Conservation (phyloP, 1,140 invertebrate genomes). For the Hyles euphorbiae region DNA sequence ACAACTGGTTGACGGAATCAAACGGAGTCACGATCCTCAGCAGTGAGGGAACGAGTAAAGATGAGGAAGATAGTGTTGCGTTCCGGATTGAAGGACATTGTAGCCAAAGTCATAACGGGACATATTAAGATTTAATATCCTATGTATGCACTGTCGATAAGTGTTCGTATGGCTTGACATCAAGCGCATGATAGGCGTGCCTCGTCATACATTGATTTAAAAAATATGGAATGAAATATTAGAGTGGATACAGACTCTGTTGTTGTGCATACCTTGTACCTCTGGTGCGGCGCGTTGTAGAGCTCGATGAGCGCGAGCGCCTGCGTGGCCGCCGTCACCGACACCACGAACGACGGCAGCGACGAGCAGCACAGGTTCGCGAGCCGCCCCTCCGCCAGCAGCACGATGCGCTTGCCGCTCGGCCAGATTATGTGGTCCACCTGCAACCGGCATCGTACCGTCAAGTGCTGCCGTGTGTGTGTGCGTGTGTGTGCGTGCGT, state of each 20-base stretch:
- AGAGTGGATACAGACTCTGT: background rate
- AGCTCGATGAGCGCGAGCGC: constrained; percentile 96
- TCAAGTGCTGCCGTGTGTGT: background rate
- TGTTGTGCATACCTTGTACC: constrained; percentile 84
- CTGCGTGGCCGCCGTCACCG: constrained; percentile 96
- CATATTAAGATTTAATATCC: too few species aligned
- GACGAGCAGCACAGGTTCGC: constrained; percentile 98
- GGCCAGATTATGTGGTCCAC: constrained; percentile 98
- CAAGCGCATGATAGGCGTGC: too few species aligned
- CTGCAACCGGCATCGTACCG: constrained; percentile 22
- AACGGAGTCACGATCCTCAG: too few species aligned
- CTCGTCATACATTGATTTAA: too few species aligned
- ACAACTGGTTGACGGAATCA: too few species aligned
- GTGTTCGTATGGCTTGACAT: background rate
- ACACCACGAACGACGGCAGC: constrained; percentile 97
- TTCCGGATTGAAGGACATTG: too few species aligned
- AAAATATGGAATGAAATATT: too few species aligned
- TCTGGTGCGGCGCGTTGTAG: constrained; percentile 94
- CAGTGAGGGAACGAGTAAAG: too few species aligned
- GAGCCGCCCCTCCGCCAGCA: constrained; percentile 95
- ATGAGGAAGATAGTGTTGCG: too few species aligned
- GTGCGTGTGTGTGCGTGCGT: background rate
- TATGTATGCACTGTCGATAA: background rate
- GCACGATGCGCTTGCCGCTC: constrained; percentile 92
- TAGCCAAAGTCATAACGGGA: too few species aligned